These are phyloP conservation scores for Coturnix japonica DNA, from an alignment of 2,113 vertebrate genomes.

Conservation along the genomic window DNA sequence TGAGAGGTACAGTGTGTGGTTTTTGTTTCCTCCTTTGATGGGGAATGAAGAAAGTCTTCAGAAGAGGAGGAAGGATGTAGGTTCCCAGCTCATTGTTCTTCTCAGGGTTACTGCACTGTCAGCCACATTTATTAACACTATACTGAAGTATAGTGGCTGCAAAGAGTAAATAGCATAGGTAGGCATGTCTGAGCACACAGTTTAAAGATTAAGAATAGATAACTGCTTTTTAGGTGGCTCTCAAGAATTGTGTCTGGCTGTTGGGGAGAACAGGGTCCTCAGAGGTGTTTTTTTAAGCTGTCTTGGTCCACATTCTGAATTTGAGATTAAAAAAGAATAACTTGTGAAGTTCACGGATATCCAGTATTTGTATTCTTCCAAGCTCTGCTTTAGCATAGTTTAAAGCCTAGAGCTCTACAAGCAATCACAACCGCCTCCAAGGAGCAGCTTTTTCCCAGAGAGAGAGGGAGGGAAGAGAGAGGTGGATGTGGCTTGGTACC, in stretches of 20 bases:
- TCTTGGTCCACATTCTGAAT: neutral
- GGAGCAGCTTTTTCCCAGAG: neutral
- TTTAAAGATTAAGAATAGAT: neutral
- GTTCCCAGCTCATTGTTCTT: neutral
- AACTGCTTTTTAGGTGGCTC: neutral
- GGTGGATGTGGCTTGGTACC: neutral
- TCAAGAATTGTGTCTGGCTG: neutral
- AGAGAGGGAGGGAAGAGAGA: neutral
- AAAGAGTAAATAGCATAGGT: neutral
- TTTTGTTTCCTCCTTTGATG: constrained; percentile 38
- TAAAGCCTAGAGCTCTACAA: constrained; percentile 12
- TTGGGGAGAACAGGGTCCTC: neutral
- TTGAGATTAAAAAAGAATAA: neutral
- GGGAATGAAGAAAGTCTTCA: neutral
- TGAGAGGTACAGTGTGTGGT: neutral
- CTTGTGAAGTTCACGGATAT: neutral
- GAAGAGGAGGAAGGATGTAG: neutral
- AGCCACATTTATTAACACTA: neutral
- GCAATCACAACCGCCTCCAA: neutral
- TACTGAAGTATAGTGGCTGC: neutral
- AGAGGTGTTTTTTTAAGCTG: neutral
- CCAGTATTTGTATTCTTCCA: neutral
- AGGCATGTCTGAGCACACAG: neutral
- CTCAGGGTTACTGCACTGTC: neutral
- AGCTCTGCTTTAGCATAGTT: neutral